These are phyloP conservation scores for Corythornis cristatus DNA, from an alignment of 2,113 vertebrate species.

Conservation along the genomic window DNA sequence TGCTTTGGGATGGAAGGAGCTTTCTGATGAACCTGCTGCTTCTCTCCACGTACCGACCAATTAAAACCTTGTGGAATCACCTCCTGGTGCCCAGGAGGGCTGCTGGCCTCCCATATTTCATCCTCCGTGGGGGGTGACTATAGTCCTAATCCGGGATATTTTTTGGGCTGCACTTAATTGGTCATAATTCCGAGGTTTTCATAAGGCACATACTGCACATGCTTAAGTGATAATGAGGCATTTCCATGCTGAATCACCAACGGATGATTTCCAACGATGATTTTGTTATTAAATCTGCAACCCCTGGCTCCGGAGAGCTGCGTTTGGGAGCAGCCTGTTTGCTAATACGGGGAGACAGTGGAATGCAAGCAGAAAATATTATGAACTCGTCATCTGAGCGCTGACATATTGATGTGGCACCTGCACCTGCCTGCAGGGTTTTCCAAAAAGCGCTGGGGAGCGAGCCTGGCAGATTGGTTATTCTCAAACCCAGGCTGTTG, in stretches of 20 bases:
- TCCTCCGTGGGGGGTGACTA: fast-evolving
- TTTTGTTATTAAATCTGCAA: conserved; percentile 49
- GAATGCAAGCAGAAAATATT: conserved; percentile 73
- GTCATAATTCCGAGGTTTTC: conserved; percentile 21
- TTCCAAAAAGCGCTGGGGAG: neutral
- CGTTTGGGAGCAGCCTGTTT: conserved; percentile 35
- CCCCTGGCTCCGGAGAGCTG: neutral
- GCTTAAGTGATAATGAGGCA: conserved; percentile 64
- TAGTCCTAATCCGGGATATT: neutral
- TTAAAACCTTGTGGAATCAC: neutral
- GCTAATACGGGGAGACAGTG: conserved; percentile 57
- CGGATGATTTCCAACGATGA: neutral
- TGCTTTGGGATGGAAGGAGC: neutral
- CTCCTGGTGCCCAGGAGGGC: neutral
- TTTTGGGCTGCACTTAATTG: neutral
- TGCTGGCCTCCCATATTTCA: neutral
- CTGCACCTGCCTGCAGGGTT: conserved; percentile 59
- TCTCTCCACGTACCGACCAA: fast-evolving
- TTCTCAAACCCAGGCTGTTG: neutral
- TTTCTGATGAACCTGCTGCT: fast-evolving
- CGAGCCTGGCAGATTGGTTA: neutral
- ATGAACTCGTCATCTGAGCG: conserved; percentile 61
- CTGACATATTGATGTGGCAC: conserved; percentile 75
- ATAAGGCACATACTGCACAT: neutral
- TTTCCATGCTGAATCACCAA: conserved; percentile 69